phyloP scores from a whole-genome alignment of 2,113 vertebrate genomes.

The Bujurquina vittata region DNA sequence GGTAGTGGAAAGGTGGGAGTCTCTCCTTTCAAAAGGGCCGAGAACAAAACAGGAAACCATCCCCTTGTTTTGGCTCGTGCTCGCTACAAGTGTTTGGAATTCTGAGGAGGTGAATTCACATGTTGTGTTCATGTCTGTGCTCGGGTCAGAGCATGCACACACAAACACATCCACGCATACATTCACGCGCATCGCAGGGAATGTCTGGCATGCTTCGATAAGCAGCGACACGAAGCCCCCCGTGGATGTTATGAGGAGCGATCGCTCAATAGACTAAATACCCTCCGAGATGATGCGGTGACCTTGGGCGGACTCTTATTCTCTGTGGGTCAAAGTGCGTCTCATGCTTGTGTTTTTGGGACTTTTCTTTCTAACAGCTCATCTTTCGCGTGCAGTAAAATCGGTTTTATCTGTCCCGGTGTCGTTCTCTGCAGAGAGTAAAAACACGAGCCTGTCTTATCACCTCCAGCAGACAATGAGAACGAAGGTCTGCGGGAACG shows the following conservation, averaged over 20 bases:
- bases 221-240: conserved; percentile 62
- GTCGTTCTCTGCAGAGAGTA: conserved; percentile 30
- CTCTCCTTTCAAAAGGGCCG: conserved; percentile 62
- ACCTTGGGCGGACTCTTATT: conserved; percentile 53
- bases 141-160: conserved; percentile 70
- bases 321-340: conserved; percentile 43
- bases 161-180: conserved; percentile 34
- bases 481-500: conserved; percentile 5
- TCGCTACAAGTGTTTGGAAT: conserved; percentile 76
- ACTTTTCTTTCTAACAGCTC: conserved; percentile 20
- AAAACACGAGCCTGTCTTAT: conserved; percentile 42
- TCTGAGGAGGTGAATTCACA: conserved; percentile 61
- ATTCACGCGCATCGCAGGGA: conserved; percentile 49
- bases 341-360: conserved; percentile 15
- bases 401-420: neutral
- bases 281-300: conserved; percentile 14
- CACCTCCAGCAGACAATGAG: neutral
- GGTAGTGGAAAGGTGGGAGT: conserved; percentile 45
- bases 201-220: conserved; percentile 76
- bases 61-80: conserved; percentile 72
- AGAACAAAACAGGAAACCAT: conserved; percentile 77
- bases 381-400: conserved; percentile 16
- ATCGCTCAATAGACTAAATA: conserved; percentile 74
- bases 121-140: conserved; percentile 58
- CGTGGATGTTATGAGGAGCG: conserved; percentile 71